Percentiles rank a stretch among this genome's conserved stretches.
Evolutionary conservation across 1,140 invertebrate genomes (phyloP).

Genomic region (Tetragonula clypearis): DNA sequence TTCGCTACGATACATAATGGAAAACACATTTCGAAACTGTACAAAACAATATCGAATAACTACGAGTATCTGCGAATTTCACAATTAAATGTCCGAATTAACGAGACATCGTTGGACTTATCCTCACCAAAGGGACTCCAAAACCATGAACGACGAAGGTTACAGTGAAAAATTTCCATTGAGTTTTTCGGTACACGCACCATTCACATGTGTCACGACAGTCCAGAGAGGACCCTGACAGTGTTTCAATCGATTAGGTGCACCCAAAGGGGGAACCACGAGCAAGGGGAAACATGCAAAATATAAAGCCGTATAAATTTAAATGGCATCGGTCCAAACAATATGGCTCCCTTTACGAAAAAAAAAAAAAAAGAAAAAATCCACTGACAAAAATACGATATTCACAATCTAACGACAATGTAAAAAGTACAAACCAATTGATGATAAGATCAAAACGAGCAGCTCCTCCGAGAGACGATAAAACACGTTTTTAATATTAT

Average conservation of each 20-base stretch:
- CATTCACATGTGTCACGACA: slow-evolving; percentile 29
- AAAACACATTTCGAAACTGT: neutral
- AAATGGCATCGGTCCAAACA: slow-evolving; percentile 50
- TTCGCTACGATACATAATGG: neutral
- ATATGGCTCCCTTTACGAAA: neutral
- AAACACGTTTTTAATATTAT: slow-evolving; percentile 29
- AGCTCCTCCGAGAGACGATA: neutral
- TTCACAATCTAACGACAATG: neutral
- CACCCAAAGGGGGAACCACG: slow-evolving; percentile 29
- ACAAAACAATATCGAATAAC: neutral
- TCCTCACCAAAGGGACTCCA: neutral
- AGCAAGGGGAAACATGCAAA: slow-evolving; percentile 44
- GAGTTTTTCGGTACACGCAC: slow-evolving; percentile 28
- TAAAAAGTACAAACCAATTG: neutral
- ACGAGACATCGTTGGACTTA: neutral
- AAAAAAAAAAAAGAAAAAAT: neutral
- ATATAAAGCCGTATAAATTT: slow-evolving; percentile 53
- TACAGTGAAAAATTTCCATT: neutral
- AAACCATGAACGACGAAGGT: neutral
- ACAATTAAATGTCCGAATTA: neutral
- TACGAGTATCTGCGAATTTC: neutral
- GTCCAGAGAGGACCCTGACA: slow-evolving; percentile 39
- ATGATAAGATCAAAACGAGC: neutral
- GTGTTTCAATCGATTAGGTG: slow-evolving; percentile 52
- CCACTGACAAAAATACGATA: neutral